These are phyloP conservation scores for Cheirogaleus medius DNA, from an alignment of 2,113 vertebrate species.

Conservation along the genomic window DNA sequence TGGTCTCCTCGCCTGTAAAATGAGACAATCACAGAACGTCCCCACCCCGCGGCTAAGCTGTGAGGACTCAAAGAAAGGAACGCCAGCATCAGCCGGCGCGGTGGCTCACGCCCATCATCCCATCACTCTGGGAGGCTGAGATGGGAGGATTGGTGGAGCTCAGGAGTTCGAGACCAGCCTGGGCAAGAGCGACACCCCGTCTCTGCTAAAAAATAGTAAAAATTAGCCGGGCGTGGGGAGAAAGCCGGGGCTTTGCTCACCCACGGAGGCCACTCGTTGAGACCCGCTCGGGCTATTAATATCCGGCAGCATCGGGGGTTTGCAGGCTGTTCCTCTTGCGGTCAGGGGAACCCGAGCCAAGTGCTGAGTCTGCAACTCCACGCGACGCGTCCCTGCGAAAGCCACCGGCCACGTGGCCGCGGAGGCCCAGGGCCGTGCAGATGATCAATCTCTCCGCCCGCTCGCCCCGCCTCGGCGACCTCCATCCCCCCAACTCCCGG, in stretches of 20 bases:
- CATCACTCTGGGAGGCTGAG: no score
- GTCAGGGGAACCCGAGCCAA: neutral
- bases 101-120: no score
- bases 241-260: neutral
- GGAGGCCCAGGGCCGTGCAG: neutral
- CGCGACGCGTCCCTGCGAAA: neutral
- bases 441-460: neutral
- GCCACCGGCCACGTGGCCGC: neutral
- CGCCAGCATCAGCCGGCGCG: neutral
- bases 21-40: neutral
- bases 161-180: no score
- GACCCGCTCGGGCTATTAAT: neutral
- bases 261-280: rapidly evolving
- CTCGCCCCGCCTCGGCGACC: rapidly evolving
- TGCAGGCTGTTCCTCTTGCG: neutral
- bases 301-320: neutral
- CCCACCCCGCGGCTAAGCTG: rapidly evolving
- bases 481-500: neutral
- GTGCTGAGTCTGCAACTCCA: conserved; percentile 30
- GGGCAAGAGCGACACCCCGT: no score
- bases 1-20: neutral
- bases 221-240: neutral
- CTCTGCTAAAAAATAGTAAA: no score
- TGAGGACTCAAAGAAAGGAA: neutral
- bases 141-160: no score